These are phyloP conservation scores for Sepiola atlantica DNA, from an alignment of 2,888 invertebrate species.

Conservation along the genomic window DNA sequence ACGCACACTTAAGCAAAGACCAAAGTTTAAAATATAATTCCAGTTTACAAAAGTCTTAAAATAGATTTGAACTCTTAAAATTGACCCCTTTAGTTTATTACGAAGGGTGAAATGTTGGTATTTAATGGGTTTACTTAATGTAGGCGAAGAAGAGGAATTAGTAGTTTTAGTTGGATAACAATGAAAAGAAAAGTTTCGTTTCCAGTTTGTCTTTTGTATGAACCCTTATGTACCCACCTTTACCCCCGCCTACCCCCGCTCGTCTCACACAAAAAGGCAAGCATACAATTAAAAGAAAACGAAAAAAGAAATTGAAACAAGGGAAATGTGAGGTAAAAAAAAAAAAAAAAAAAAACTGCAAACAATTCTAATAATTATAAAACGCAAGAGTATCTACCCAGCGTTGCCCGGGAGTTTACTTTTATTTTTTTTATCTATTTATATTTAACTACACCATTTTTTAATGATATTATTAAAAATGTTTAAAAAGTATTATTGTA, in stretches of 20 bases:
- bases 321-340: neutral
- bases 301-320: neutral
- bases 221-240: neutral
- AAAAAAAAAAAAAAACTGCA: neutral
- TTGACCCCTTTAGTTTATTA: neutral
- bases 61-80: neutral
- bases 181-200: conserved; percentile 20
- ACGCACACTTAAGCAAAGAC: too few species aligned
- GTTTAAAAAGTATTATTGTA: too few species aligned
- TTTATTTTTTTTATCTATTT: too few species aligned
- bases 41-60: too few species aligned
- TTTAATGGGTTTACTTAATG: neutral
- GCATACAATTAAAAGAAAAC: neutral
- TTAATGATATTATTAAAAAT: too few species aligned
- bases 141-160: neutral
- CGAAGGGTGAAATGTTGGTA: neutral
- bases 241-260: neutral
- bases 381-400: too few species aligned
- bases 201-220: neutral
- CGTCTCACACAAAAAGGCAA: neutral
- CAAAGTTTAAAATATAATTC: too few species aligned
- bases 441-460: too few species aligned
- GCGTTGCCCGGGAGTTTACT: too few species aligned
- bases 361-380: too few species aligned
- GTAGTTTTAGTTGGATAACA: neutral